Conservation (phyloP, 2,797 vertebrate genomes). For the Chloroceryle inda region DNA sequence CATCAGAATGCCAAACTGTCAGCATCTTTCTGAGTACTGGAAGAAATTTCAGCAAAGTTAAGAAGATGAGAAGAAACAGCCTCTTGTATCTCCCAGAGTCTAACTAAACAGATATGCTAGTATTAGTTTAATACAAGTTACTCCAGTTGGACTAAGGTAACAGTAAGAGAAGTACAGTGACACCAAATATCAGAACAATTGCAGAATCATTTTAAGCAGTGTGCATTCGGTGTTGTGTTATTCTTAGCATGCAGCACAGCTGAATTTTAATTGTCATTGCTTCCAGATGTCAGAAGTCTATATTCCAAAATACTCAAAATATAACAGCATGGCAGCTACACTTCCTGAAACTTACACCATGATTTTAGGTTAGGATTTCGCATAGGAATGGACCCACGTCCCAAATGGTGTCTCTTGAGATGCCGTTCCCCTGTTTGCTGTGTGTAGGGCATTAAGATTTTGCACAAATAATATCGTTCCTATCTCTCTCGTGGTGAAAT, state of each 20-base stretch:
- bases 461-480: background rate
- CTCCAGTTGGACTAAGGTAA: background rate
- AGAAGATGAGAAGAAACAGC: background rate
- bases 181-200: background rate
- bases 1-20: background rate
- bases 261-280: background rate
- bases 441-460: background rate
- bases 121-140: background rate
- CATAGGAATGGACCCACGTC: background rate
- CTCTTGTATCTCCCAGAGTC: background rate
- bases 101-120: background rate
- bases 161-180: background rate
- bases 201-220: background rate
- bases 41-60: background rate
- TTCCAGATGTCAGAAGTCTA: background rate
- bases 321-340: background rate
- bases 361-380: background rate
- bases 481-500: background rate
- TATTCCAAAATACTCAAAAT: background rate
- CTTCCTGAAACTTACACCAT: background rate
- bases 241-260: background rate
- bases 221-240: background rate
- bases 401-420: background rate
- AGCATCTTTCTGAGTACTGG: background rate
- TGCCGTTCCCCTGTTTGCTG: background rate